These are phyloP conservation scores for Bettongia penicillata DNA, from an alignment of 2,113 vertebrate species.

Conservation along the genomic window DNA sequence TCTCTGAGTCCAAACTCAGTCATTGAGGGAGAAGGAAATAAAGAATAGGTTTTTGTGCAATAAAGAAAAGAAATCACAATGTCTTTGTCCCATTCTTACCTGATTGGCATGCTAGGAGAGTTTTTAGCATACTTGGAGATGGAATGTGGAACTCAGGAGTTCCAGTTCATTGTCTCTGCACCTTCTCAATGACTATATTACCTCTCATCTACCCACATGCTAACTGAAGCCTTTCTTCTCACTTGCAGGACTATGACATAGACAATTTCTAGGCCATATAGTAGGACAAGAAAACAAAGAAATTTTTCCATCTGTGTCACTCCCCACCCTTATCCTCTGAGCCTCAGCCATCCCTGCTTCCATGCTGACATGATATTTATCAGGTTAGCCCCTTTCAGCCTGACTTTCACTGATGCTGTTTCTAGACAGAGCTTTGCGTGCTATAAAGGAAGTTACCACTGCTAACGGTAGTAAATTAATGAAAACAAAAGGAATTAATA, in stretches of 20 bases:
- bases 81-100: not conserved
- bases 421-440: not conserved
- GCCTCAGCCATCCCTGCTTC: not conserved
- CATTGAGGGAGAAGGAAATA: not conserved
- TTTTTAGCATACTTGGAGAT: not conserved
- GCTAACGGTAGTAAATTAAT: not conserved
- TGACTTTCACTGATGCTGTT: not conserved
- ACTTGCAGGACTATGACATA: not conserved
- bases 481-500: not conserved
- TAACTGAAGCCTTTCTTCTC: not conserved
- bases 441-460: not conserved
- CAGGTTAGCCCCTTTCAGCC: not conserved
- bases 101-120: not conserved
- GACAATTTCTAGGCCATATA: not conserved
- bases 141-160: not conserved
- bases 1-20: not conserved
- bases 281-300: not conserved
- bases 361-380: not conserved
- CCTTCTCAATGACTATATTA: not conserved
- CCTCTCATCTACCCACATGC: not conserved
- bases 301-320: not conserved
- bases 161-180: not conserved
- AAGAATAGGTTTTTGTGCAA: not conserved
- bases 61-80: not conserved
- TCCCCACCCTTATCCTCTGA: not conserved